Evolutionary conservation across 2,113 vertebrate species (phyloP).

Genomic region (Setophaga kirtlandii): DNA sequence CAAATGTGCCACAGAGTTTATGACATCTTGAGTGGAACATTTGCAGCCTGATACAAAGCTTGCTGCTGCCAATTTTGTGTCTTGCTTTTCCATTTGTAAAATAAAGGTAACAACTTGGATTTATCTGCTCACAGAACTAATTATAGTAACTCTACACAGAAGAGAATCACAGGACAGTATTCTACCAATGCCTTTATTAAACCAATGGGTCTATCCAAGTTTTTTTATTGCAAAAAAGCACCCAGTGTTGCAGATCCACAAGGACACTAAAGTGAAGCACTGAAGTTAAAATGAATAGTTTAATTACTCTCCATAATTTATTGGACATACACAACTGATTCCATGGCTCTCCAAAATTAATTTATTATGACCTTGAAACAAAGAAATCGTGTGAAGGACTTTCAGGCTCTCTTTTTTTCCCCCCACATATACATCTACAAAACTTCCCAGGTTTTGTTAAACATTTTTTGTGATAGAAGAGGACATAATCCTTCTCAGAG

Average conservation of each 20-base stretch:
- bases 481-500: neutral
- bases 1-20: neutral
- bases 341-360: slow-evolving; percentile 36
- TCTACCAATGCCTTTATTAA: neutral
- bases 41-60: neutral
- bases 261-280: slow-evolving; percentile 14
- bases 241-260: neutral
- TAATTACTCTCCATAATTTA: slow-evolving; percentile 61
- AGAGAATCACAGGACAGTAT: neutral
- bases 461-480: neutral
- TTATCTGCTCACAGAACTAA: neutral
- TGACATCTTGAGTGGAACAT: neutral
- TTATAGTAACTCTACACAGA: neutral
- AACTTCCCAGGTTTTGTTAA: neutral
- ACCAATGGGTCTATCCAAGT: neutral
- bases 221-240: neutral
- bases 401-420: neutral
- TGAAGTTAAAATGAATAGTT: slow-evolving; percentile 49
- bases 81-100: neutral
- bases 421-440: neutral
- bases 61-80: neutral
- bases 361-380: slow-evolving; percentile 12
- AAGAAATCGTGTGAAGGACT: slow-evolving; percentile 2
- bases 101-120: neutral
- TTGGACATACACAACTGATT: slow-evolving; percentile 48